Evolutionary conservation across 30 jellyfish, hydroid and myxozoan genomes (phyloP).

Genomic region (Aurelia coerulea): DNA sequence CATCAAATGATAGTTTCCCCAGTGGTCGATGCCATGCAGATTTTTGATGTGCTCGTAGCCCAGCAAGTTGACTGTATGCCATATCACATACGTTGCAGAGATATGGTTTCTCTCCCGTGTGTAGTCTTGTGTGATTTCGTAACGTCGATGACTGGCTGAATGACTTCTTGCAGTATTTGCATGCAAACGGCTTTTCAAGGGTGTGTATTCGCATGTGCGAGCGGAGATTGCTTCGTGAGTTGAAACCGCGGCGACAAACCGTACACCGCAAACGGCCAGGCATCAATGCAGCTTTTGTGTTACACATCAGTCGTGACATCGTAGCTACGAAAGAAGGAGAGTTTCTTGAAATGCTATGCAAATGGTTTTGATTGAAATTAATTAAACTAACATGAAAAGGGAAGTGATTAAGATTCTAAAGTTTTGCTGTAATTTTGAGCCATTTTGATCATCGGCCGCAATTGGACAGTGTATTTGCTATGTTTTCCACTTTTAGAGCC

Average conservation of each 20-base stretch:
- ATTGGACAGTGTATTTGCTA: no score
- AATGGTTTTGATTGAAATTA: no score
- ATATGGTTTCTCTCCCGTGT: slow-evolving; percentile 95
- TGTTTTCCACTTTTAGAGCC: no score
- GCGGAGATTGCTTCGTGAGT: slow-evolving; percentile 90
- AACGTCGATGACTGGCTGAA: slow-evolving; percentile 92
- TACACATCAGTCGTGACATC: slow-evolving; percentile 17
- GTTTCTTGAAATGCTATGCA: background rate
- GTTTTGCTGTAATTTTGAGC: no score
- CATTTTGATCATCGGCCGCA: no score
- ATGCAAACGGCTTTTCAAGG: slow-evolving; percentile 86
- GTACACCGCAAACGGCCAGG: slow-evolving; percentile 93
- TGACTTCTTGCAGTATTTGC: slow-evolving; percentile 83
- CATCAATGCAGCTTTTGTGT: slow-evolving; percentile 44
- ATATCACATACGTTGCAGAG: slow-evolving; percentile 84
- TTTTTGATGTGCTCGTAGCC: slow-evolving; percentile 93
- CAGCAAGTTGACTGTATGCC: slow-evolving; percentile 96
- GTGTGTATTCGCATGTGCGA: slow-evolving; percentile 97
- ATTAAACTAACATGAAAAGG: background rate
- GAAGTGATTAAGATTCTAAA: no score
- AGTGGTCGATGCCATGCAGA: slow-evolving; percentile 90
- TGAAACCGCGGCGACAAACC: slow-evolving; percentile 91
- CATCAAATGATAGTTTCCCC: background rate
- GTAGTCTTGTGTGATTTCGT: slow-evolving; percentile 88
- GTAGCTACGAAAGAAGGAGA: background rate